These are phyloP conservation scores for Sebastes fasciatus DNA, from an alignment of 2,113 vertebrate genomes.

Conservation along the genomic window DNA sequence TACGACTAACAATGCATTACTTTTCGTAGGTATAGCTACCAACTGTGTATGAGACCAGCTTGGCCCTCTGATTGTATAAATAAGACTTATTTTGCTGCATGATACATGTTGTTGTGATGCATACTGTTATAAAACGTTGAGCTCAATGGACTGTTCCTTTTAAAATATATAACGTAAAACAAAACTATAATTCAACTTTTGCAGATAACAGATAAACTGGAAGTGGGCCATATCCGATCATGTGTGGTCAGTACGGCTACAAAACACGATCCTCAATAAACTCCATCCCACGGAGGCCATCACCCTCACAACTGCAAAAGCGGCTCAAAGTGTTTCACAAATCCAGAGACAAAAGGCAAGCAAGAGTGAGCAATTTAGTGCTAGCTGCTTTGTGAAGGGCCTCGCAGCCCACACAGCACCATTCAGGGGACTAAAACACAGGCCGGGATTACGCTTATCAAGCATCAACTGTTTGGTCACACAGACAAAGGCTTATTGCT, in stretches of 20 bases:
- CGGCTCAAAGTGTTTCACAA: slow-evolving; percentile 76
- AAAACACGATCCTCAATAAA: slow-evolving; percentile 59
- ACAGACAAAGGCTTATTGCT: slow-evolving; percentile 78
- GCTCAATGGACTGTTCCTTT: slow-evolving; percentile 1
- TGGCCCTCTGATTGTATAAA: neutral
- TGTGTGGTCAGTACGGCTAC: slow-evolving; percentile 51
- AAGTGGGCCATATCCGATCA: slow-evolving; percentile 21
- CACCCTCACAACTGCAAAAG: slow-evolving; percentile 71
- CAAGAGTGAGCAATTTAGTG: slow-evolving; percentile 77
- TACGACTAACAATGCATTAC: too few relatives aligned
- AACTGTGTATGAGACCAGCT: too few relatives aligned
- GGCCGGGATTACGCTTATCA: slow-evolving; percentile 79
- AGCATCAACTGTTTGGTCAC: slow-evolving; percentile 79
- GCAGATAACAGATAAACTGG: slow-evolving; percentile 24
- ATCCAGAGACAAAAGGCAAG: slow-evolving; percentile 81
- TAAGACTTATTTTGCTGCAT: neutral
- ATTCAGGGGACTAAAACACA: slow-evolving; percentile 72
- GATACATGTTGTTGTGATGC: neutral
- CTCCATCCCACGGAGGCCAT: slow-evolving; percentile 69
- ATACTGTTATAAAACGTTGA: neutral
- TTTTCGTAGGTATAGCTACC: too few relatives aligned
- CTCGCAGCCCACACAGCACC: slow-evolving; percentile 74
- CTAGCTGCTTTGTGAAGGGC: slow-evolving; percentile 75
- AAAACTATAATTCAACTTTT: slow-evolving; percentile 8
- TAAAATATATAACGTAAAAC: neutral